Conservation (phyloP, 2,797 vertebrate genomes). For the Mormyrus hasselquistii region DNA sequence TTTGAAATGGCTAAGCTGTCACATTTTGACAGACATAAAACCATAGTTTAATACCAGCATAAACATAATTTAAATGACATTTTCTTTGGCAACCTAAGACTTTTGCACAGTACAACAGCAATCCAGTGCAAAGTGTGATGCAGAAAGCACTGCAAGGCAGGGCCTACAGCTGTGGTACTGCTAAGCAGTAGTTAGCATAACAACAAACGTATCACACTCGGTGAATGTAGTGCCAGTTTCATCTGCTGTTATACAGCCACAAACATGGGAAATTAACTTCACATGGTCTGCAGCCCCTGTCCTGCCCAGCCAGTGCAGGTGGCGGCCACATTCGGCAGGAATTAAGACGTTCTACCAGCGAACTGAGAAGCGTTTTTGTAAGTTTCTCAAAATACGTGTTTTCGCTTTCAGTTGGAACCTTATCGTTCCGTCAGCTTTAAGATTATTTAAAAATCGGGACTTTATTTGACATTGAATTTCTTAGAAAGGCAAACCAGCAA, state of each 20-base stretch:
- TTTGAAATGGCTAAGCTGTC: neutral
- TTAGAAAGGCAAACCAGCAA: conserved; percentile 24
- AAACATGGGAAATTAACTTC: neutral
- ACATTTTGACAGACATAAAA: neutral
- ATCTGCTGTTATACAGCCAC: neutral
- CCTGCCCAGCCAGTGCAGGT: neutral
- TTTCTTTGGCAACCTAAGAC: neutral
- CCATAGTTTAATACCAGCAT: neutral
- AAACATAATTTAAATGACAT: neutral
- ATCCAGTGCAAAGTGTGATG: neutral
- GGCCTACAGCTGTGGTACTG: neutral
- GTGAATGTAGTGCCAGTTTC: neutral
- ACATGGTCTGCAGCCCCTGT: neutral
- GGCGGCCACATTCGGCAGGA: neutral
- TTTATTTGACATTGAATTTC: conserved; percentile 32
- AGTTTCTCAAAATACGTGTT: conserved; percentile 12
- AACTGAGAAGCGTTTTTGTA: neutral
- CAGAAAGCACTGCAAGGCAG: neutral
- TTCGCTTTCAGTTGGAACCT: conserved; percentile 14
- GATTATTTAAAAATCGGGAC: conserved; percentile 20
- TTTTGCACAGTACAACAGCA: neutral
- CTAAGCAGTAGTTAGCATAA: neutral
- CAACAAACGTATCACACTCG: neutral
- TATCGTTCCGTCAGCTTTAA: neutral
- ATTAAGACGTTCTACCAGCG: neutral